A percentile compares a stretch with the other conserved stretches of the same genome.
These are phyloP conservation scores for Agrilus biguttatus DNA, from an alignment of 2,888 invertebrate genomes.

Conservation along the genomic window DNA sequence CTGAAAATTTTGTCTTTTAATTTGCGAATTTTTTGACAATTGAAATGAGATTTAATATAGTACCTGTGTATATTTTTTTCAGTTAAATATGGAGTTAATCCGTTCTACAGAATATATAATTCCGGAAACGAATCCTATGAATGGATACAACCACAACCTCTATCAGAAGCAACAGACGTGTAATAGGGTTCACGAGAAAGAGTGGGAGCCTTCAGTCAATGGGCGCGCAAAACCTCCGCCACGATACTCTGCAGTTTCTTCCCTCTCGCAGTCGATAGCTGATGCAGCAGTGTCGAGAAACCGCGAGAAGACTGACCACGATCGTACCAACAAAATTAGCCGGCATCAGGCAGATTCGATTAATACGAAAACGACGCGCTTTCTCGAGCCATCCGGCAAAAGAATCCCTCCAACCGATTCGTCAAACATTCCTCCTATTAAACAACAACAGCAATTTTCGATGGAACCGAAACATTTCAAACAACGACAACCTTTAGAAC, in stretches of 20 bases:
- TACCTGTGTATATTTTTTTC: conserved; percentile 16
- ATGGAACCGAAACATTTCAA: too few relatives aligned
- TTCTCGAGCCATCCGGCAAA: too few relatives aligned
- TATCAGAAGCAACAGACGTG: conserved; percentile 17
- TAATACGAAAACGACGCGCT: conserved; percentile 2
- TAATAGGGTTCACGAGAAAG: conserved; percentile 13
- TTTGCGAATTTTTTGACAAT: too few relatives aligned
- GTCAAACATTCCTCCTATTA: too few relatives aligned
- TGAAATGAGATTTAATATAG: too few relatives aligned
- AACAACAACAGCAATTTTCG: too few relatives aligned
- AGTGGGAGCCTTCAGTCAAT: conserved; percentile 25
- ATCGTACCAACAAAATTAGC: conserved; percentile 1
- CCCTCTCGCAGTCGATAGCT: conserved; percentile 18
- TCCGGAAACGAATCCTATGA: conserved; percentile 24
- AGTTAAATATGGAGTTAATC: conserved; percentile 39
- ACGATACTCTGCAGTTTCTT: conserved; percentile 19
- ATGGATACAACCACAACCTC: conserved; percentile 20
- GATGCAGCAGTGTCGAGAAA: conserved; percentile 13
- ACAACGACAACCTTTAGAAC: too few relatives aligned
- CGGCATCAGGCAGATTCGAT: conserved; percentile 6
- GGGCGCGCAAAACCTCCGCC: conserved; percentile 18
- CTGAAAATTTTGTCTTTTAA: too few relatives aligned
- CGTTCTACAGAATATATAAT: conserved; percentile 34
- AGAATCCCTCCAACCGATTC: too few relatives aligned
- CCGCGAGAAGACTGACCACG: conserved; percentile 11